Evolutionary conservation across 2,888 invertebrate genomes (phyloP), one percentile per base, ranked within the genome.

Genomic region (Stenodera caucasica): DNA sequence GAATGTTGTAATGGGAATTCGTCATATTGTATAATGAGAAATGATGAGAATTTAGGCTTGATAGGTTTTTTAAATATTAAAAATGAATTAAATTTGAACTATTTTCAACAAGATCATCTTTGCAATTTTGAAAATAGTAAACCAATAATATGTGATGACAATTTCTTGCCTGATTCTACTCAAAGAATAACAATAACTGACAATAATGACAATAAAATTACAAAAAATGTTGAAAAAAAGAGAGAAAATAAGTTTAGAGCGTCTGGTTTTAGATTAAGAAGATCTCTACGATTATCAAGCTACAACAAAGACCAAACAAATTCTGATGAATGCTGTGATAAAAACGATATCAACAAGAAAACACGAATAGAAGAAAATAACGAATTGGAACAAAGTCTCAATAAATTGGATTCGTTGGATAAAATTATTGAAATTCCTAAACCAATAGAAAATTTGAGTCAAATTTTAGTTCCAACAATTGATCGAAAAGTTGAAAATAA

Each of bases 41-140:
- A 53, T 23, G 58, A 59, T 9, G 56, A 61, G 14, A 53, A 58
- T 21, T 52, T 58, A 18, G 59, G 63, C 15, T 56, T 73, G 21
- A 45, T 72, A 33, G 71, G 71, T 15, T 73, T 72, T 53, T 65
- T 66, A 21, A 65, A 61, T 37, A 56, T 66, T 9, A 69, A 71
- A 63, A 61, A 61, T 49, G 70, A 71, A 59, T 11, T 26, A 14
- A 37, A 14, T 14, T 37, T 15, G 4, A 37, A 37, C 4, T 7
- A 5, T 33, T 33, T 12, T 33, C 33, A 12, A 33, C n/a, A n/a
- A n/a, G 33, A 33, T 33, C n/a, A n/a, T 12, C 12, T 12, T 14
- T 14, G 7, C 26, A 51, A 26, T 29, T 51, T 4, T 29, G 8
- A 5, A 21, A 50, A 23, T 14, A n/a, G 21, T 50, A 29, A 50